phyloP scores from a whole-genome alignment of 2,797 vertebrate genomes.

The Moxostoma hubbsi region DNA sequence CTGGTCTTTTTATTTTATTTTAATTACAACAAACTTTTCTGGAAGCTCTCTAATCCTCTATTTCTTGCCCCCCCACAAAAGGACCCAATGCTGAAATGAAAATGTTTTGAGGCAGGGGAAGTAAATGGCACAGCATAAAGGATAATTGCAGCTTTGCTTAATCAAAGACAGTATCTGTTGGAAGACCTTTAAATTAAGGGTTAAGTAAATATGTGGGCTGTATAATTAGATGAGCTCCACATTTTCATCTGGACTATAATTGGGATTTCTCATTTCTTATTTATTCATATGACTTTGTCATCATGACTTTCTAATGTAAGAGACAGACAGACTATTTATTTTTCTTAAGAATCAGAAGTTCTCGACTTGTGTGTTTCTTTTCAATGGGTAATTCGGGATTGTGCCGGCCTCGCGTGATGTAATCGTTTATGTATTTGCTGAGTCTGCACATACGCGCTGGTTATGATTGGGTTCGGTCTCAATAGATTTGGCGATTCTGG shows the following conservation, averaged over 20 bases:
- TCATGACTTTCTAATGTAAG: constrained; percentile 3
- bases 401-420: background rate
- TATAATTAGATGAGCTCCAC: constrained; percentile 54
- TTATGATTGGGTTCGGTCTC: background rate
- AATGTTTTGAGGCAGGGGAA: background rate
- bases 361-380: constrained; percentile 4
- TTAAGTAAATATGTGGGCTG: constrained; percentile 37
- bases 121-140: too few relatives aligned
- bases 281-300: constrained; percentile 35
- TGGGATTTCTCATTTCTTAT: constrained; percentile 41
- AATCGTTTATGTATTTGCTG: constrained; percentile 7
- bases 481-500: background rate
- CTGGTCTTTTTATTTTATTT: background rate
- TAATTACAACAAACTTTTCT: constrained; percentile 32
- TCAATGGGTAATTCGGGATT: background rate
- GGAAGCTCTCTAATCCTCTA: background rate
- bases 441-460: background rate
- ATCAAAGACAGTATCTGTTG: constrained; percentile 53
- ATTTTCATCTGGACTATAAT: constrained; percentile 16
- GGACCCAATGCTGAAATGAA: constrained; percentile 50
- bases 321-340: constrained; percentile 15
- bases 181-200: constrained; percentile 54
- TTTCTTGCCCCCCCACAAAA: constrained; percentile 27
- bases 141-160: constrained; percentile 37
- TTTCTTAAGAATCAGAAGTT: constrained; percentile 23